These are phyloP conservation scores for Oenanthe melanoleuca DNA, from an alignment of 2,113 vertebrate genomes.

Conservation along the genomic window DNA sequence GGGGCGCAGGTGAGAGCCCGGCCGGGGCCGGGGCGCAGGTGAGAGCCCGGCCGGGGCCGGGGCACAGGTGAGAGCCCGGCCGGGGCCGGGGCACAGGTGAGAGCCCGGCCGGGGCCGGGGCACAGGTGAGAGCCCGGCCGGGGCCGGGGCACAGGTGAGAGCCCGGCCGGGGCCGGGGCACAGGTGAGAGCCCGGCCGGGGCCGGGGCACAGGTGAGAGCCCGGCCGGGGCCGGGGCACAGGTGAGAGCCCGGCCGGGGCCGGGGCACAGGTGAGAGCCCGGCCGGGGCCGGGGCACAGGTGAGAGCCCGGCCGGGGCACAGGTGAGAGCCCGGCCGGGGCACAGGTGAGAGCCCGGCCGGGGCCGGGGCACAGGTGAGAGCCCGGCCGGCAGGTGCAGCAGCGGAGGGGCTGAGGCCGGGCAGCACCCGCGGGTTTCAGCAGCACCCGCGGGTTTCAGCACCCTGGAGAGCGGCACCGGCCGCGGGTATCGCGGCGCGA, in stretches of 20 bases:
- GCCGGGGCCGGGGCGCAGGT: accelerated
- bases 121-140: neutral
- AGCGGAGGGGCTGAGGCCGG: neutral
- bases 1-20: neutral
- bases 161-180: no score
- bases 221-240: no score
- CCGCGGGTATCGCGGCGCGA: neutral
- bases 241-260: neutral
- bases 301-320: no score
- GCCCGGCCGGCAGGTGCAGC: neutral
- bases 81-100: no score
- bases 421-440: neutral
- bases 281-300: neutral
- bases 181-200: neutral
- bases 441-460: neutral
- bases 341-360: neutral
- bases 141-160: no score
- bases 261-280: no score
- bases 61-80: neutral
- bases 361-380: neutral
- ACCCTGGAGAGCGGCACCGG: constrained; percentile 16
- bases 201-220: no score
- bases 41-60: no score
- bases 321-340: no score
- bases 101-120: no score